phyloP scores from a whole-genome alignment of 2,888 invertebrate species.

The Ganaspis brasiliensis region DNA sequence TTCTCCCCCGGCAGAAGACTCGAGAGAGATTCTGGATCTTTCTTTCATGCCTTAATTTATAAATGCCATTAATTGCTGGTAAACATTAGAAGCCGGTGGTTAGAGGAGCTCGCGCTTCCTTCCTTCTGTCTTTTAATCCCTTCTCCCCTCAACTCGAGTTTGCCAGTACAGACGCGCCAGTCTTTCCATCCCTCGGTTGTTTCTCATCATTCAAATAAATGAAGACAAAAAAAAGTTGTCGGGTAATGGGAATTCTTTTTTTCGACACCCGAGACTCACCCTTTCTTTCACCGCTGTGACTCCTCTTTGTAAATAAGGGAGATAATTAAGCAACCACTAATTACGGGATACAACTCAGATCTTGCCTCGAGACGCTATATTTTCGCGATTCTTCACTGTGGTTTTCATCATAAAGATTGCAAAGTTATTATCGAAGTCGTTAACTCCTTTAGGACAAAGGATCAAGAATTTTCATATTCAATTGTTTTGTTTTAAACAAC shows the following conservation, averaged over 20 bases:
- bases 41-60: slow-evolving; percentile 64
- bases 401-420: slow-evolving; percentile 37
- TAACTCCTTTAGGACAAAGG: slow-evolving; percentile 8
- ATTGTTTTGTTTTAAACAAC: slow-evolving; percentile 1
- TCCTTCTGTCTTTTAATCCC: slow-evolving; percentile 50
- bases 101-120: slow-evolving; percentile 56
- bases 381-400: slow-evolving; percentile 31
- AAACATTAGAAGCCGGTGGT: slow-evolving; percentile 65
- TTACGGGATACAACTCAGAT: slow-evolving; percentile 65
- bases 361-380: slow-evolving; percentile 62
- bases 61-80: slow-evolving; percentile 72
- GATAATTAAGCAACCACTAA: slow-evolving; percentile 74
- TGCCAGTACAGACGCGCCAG: background rate
- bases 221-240: slow-evolving; percentile 56
- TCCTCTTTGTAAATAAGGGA: slow-evolving; percentile 49
- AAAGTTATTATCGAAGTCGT: slow-evolving; percentile 41
- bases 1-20: slow-evolving; percentile 61
- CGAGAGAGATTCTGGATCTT: slow-evolving; percentile 57
- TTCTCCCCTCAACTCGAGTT: slow-evolving; percentile 7
- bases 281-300: slow-evolving; percentile 37
- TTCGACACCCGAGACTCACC: slow-evolving; percentile 35
- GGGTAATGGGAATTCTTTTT: slow-evolving; percentile 45
- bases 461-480: slow-evolving; percentile 6
- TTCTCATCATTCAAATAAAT: slow-evolving; percentile 67
- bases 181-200: slow-evolving; percentile 29